Percentiles rank a stretch among this genome's conserved stretches.
These are phyloP conservation scores for Patella depressa DNA, from an alignment of 2,888 invertebrate species.

Conservation along the genomic window DNA sequence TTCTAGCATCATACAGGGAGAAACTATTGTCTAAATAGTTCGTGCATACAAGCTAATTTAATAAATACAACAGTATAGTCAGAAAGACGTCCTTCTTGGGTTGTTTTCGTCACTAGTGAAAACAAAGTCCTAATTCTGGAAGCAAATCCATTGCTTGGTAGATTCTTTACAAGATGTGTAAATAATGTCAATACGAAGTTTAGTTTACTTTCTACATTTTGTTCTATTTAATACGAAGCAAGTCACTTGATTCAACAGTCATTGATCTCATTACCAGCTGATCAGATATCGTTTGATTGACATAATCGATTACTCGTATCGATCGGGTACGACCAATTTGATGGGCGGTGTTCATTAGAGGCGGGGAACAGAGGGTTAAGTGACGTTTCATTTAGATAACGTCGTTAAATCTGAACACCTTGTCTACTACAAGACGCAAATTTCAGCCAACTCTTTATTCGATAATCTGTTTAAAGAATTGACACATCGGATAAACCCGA, in stretches of 20 bases:
- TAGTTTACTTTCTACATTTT: not conserved
- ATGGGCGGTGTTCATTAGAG: slow-evolving; percentile 8
- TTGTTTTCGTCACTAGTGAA: too few species aligned
- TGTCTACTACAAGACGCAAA: not conserved
- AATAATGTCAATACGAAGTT: slow-evolving; percentile 3
- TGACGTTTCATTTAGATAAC: slow-evolving; percentile 12
- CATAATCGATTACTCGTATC: not conserved
- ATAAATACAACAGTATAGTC: too few species aligned
- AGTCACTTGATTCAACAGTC: not conserved
- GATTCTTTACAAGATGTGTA: not conserved
- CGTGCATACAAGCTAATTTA: too few species aligned
- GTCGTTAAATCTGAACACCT: slow-evolving; percentile 2
- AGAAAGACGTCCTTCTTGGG: too few species aligned
- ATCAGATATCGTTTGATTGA: slow-evolving; percentile 12
- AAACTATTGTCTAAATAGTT: too few species aligned
- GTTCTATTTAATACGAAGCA: not conserved
- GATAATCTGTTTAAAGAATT: not conserved
- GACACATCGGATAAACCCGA: not conserved
- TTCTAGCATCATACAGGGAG: too few species aligned
- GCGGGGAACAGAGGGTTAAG: not conserved
- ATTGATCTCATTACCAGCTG: slow-evolving; percentile 6
- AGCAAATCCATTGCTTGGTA: too few species aligned
- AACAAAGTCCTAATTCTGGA: too few species aligned
- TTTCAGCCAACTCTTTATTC: slow-evolving; percentile 2
- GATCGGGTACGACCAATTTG: not conserved